These are phyloP conservation scores for Campylomormyrus tamandua DNA, from an alignment of 2,113 vertebrate genomes.

Conservation along the genomic window DNA sequence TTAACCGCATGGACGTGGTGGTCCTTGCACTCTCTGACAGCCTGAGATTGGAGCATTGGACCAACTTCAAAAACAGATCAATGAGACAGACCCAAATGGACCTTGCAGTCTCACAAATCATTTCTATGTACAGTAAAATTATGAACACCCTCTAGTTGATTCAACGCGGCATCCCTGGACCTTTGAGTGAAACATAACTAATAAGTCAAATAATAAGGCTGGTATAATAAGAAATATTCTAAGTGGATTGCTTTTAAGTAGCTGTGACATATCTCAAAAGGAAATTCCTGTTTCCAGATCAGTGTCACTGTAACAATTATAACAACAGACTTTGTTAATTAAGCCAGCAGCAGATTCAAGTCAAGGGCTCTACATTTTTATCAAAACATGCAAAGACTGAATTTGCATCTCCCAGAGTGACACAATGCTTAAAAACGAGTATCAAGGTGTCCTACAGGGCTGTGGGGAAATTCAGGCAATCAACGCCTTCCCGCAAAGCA, in stretches of 20 bases:
- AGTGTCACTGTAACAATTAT: neutral
- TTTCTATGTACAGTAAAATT: neutral
- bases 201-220: neutral
- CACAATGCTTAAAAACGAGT: neutral
- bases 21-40: neutral
- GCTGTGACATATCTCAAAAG: neutral
- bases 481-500: neutral
- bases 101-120: neutral
- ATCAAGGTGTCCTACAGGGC: neutral
- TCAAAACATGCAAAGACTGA: neutral
- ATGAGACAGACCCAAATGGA: neutral
- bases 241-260: neutral
- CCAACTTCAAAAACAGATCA: neutral
- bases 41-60: neutral
- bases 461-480: neutral
- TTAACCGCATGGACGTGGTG: slow-evolving; percentile 1
- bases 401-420: neutral
- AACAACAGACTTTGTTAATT: neutral
- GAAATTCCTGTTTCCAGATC: neutral
- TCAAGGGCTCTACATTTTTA: neutral
- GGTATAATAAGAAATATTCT: neutral
- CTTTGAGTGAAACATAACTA: neutral
- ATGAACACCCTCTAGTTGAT: neutral
- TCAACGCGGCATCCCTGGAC: neutral
- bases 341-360: neutral